Evolutionary conservation across 2,797 vertebrate species (phyloP).

Genomic region (Sebastes wilsoni): DNA sequence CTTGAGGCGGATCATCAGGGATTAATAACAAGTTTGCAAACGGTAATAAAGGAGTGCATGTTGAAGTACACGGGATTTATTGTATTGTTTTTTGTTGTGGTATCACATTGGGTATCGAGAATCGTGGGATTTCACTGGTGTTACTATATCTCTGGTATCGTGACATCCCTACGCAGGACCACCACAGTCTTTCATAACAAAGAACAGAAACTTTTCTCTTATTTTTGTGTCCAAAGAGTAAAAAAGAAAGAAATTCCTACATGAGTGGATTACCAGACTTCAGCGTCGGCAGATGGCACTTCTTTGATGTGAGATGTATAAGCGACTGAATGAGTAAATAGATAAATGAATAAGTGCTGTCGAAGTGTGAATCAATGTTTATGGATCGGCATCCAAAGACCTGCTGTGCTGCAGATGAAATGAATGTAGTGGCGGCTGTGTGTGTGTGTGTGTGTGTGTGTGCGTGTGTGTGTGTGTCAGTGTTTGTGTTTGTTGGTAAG

Average conservation of each 20-base stretch:
- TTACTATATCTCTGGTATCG: neutral
- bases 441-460: constrained; percentile 6
- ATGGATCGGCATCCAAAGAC: constrained; percentile 72
- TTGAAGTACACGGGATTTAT: neutral
- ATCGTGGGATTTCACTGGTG: neutral
- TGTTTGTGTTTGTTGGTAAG: constrained; percentile 22
- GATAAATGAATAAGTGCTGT: constrained; percentile 78
- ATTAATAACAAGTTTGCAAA: neutral
- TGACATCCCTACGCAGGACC: neutral
- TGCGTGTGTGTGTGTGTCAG: neutral
- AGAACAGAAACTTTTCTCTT: constrained; percentile 7
- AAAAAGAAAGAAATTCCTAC: constrained; percentile 8
- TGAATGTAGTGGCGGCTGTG: constrained; percentile 36
- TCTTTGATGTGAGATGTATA: constrained; percentile 66
- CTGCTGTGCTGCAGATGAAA: constrained; percentile 64
- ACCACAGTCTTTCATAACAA: neutral
- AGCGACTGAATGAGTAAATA: constrained; percentile 77
- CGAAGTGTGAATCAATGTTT: constrained; percentile 78
- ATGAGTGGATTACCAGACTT: constrained; percentile 49
- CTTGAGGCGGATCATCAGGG: neutral
- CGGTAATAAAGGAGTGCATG: no score
- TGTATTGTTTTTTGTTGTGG: neutral
- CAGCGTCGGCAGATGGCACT: constrained; percentile 49
- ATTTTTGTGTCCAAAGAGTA: constrained; percentile 22
- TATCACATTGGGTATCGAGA: neutral